Evolutionary conservation across 2,113 vertebrate species (phyloP).

Genomic region (Bucco capensis): DNA sequence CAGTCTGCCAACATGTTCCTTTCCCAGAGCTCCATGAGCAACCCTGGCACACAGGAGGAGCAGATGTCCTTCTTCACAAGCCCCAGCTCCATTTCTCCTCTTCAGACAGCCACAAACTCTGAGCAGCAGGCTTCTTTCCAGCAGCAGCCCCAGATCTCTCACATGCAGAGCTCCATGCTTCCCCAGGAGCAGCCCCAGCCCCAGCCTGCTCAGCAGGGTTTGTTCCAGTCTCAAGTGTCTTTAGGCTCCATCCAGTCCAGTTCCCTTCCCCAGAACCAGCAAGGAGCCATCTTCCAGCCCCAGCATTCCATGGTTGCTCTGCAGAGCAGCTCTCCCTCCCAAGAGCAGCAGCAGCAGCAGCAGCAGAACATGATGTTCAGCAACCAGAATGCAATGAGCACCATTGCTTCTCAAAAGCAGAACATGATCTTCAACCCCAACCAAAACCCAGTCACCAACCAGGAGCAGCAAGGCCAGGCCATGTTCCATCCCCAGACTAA

Average conservation of each 20-base stretch:
- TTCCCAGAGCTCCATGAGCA: constrained; percentile 79
- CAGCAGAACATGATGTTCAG: constrained; percentile 78
- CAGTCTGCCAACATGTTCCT: constrained; percentile 86
- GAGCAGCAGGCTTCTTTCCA: constrained; percentile 88
- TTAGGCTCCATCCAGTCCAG: constrained; percentile 73
- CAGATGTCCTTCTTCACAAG: constrained; percentile 87
- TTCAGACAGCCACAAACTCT: constrained; percentile 83
- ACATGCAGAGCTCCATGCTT: constrained; percentile 83
- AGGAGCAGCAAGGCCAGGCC: constrained; percentile 84
- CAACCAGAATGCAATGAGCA: constrained; percentile 71
- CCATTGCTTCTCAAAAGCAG: constrained; percentile 80
- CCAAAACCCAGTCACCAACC: constrained; percentile 75
- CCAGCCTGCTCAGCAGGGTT: constrained; percentile 70
- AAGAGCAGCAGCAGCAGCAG: constrained; percentile 79
- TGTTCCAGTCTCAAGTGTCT: constrained; percentile 76
- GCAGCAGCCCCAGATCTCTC: constrained; percentile 80
- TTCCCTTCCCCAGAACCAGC: constrained; percentile 75
- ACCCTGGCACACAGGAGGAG: constrained; percentile 81
- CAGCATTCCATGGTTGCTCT: constrained; percentile 82
- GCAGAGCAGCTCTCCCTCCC: constrained; percentile 73
- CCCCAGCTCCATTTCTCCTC: constrained; percentile 79
- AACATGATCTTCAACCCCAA: constrained; percentile 77
- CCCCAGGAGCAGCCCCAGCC: constrained; percentile 80
- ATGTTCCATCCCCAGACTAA: constrained; percentile 86
- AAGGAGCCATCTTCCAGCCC: constrained; percentile 84